A percentile compares a stretch with the other conserved stretches of the same genome.
phyloP scores from a whole-genome alignment of 1,140 invertebrate genomes.

The Aricia agestis region DNA sequence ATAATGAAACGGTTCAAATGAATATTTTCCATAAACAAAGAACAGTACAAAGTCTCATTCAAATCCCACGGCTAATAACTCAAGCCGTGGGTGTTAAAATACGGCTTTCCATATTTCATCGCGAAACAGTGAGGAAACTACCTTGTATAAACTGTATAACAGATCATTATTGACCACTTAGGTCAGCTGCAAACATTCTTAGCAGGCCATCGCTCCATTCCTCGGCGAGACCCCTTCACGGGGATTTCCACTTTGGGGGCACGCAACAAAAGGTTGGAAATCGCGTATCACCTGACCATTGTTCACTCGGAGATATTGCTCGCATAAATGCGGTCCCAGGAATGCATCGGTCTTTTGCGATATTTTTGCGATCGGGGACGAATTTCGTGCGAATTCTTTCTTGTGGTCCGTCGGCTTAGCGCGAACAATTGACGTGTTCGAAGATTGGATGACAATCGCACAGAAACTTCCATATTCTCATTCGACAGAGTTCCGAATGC shows the following conservation, averaged over 20 bases:
- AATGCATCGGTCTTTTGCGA: constrained; percentile 68
- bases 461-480: too few relatives aligned
- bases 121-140: constrained; percentile 45
- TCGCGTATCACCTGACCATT: constrained; percentile 33
- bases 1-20: too few relatives aligned
- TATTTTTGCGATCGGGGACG: constrained; percentile 52
- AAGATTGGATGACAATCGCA: too few relatives aligned
- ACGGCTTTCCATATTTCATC: constrained; percentile 30
- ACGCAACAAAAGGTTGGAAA: constrained; percentile 34
- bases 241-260: constrained; percentile 29
- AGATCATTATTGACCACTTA: constrained; percentile 72
- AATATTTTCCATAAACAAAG: too few relatives aligned
- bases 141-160: constrained; percentile 55
- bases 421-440: too few relatives aligned
- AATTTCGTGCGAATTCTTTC: constrained; percentile 50
- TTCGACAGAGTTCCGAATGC: too few relatives aligned
- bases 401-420: constrained; percentile 14
- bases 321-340: constrained; percentile 66
- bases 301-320: constrained; percentile 45
- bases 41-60: too few relatives aligned
- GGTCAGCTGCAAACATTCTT: constrained; percentile 71
- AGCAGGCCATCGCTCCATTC: constrained; percentile 63
- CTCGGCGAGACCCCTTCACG: constrained; percentile 22
- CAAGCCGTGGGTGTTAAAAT: constrained; percentile 23
- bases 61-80: constrained; percentile 16